phyloP scores from a whole-genome alignment of 2,113 vertebrate species.

The Verasper variegatus region DNA sequence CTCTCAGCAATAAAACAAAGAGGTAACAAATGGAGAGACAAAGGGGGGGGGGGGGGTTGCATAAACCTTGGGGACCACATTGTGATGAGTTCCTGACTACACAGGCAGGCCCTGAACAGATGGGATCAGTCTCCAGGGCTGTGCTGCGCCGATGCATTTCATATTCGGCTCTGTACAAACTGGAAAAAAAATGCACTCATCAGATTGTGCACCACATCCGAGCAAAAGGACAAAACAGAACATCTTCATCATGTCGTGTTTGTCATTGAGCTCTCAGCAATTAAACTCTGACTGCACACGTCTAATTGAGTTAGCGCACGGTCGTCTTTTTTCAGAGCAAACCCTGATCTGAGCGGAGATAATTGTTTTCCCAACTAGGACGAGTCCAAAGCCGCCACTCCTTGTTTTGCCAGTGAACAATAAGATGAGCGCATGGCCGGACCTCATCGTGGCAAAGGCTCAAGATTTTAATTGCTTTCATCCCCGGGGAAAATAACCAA shows the following conservation, averaged over 20 bases:
- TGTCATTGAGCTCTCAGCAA: constrained; percentile 25
- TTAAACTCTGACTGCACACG: constrained; percentile 44
- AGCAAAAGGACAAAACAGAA: constrained; percentile 18
- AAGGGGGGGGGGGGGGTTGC: constrained; percentile 22
- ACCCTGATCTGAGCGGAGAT: constrained; percentile 46
- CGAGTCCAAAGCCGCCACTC: constrained; percentile 18
- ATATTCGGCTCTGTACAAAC: constrained; percentile 56
- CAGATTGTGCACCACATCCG: constrained; percentile 22
- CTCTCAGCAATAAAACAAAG: constrained; percentile 73
- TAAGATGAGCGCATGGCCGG: constrained; percentile 38
- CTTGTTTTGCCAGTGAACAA: constrained; percentile 55
- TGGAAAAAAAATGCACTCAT: constrained; percentile 24
- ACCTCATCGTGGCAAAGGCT: constrained; percentile 55
- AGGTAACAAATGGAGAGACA: constrained; percentile 72
- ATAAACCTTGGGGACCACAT: constrained; percentile 66
- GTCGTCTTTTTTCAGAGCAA: constrained; percentile 48
- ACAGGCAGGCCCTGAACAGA: constrained; percentile 72
- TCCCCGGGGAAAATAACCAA: constrained; percentile 48
- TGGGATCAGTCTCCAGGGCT: constrained; percentile 78
- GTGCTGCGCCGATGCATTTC: constrained; percentile 58
- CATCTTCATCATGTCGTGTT: constrained; percentile 43
- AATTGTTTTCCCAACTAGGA: constrained; percentile 49
- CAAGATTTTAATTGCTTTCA: constrained; percentile 74
- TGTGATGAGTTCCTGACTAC: constrained; percentile 75
- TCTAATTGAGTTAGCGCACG: constrained; percentile 53